Evolutionary conservation across 2,888 invertebrate species (phyloP), one percentile per base, ranked within the genome.

Genomic region (Glyphotaelius pellucidus): DNA sequence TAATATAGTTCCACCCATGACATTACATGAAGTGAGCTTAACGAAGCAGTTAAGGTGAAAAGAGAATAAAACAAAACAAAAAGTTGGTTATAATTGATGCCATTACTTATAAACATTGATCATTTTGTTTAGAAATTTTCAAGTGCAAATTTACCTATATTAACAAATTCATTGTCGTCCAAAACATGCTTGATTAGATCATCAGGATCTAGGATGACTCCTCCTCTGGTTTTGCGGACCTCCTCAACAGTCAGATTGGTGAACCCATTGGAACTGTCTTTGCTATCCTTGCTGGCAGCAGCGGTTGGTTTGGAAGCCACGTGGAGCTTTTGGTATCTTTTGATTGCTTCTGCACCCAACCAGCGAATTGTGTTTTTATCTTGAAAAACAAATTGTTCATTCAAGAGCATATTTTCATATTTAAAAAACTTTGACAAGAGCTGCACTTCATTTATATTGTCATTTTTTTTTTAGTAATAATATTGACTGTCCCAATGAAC

Each of bases 151-250:
- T 95, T 94, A 96, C 97, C 96, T 52, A 97, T 95, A 31, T 96
- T 96, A 19, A 97, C 96, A 94, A 96, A 97, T 93, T 97, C 97
- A 94, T 97, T 96, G 94, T 97, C 97, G 93, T 97, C 96, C 32
- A 97, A 94, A 12, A 97, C 96, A 91, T 96, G 96, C 85, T 94
- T 94, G 84, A 97, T 95, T 25, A 94, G 90, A 94, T 97, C 97
- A 93, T 96, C 96, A 0, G 95, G 95, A 94, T 97, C 97, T 47
- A 97, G 94, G 81, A 97, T 95, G 7, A 97, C 96, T 9, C 97
- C 96, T 3, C 97, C 97, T 93, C 96, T 95, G 0, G 96, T 96
- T 94, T 96, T 96, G 31, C 97, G 94, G 3, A 97, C 95, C 94
- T 97, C 96, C 91, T 95, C 95, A 52, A 96, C 94, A 42, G 91